Conservation (phyloP, 2,888 invertebrate species). For the Argyresthia albistria region DNA sequence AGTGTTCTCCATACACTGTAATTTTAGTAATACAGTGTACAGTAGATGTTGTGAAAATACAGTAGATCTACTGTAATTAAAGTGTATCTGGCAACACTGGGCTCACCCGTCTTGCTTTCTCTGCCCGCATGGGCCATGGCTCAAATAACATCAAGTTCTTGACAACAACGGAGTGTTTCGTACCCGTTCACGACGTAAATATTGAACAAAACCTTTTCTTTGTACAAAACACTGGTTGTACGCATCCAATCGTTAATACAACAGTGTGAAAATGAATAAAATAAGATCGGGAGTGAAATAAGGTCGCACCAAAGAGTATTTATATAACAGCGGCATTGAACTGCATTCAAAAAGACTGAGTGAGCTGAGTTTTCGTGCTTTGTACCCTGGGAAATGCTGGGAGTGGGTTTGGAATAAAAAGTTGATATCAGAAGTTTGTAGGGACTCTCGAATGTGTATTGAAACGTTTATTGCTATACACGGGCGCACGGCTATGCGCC, state of each 20-base stretch:
- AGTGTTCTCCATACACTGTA: too few species aligned
- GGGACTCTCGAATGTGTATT: constrained; percentile 71
- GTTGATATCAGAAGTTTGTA: constrained; percentile 45
- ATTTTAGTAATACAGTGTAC: too few species aligned
- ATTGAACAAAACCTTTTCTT: neutral
- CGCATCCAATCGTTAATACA: too few species aligned
- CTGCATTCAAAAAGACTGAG: constrained; percentile 21
- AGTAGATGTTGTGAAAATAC: too few species aligned
- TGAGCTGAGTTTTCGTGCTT: constrained; percentile 42
- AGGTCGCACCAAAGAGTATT: constrained; percentile 17
- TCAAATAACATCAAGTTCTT: constrained; percentile 15
- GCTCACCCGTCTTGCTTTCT: constrained; percentile 48
- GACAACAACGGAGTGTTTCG: constrained; percentile 5
- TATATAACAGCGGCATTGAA: constrained; percentile 13
- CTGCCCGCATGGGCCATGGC: neutral
- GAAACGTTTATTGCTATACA: constrained; percentile 69
- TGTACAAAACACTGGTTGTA: constrained; percentile 1
- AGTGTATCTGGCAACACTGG: too few species aligned
- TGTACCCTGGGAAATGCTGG: constrained; percentile 52
- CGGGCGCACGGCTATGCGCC: constrained; percentile 84
- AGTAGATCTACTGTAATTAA: too few species aligned
- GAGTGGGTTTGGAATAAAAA: constrained; percentile 54
- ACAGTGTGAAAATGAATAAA: constrained; percentile 50
- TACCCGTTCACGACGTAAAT: neutral
- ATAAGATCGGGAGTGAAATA: constrained; percentile 65